Conservation (phyloP, 2,888 invertebrate genomes). For the Oligia latruncula region DNA sequence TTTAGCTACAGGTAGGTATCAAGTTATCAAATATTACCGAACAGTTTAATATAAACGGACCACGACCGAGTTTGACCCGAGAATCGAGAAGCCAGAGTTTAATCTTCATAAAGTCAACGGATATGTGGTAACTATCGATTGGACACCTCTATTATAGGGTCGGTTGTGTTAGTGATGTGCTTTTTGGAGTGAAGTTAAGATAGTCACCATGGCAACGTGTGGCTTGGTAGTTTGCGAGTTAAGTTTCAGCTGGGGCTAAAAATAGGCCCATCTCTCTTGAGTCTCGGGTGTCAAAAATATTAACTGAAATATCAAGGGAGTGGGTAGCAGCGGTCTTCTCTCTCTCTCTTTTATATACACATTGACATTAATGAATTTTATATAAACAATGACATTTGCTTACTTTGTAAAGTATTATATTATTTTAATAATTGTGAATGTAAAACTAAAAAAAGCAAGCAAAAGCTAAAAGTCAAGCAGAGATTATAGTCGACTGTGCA, state of each 20-base stretch:
- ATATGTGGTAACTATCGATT: constrained; percentile 49
- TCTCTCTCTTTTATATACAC: too few relatives aligned
- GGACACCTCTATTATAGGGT: constrained; percentile 30
- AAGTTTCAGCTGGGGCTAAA: constrained; percentile 15
- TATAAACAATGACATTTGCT: too few relatives aligned
- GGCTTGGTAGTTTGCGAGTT: constrained; percentile 3
- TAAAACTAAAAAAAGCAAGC: too few relatives aligned
- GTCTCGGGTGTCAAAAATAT: constrained; percentile 26
- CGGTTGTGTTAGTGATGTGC: constrained; percentile 14
- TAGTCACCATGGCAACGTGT: constrained; percentile 23
- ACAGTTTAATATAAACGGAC: constrained; percentile 52
- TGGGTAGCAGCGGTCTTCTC: neutral
- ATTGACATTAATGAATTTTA: too few relatives aligned
- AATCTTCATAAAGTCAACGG: constrained; percentile 60
- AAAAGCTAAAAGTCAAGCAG: too few relatives aligned
- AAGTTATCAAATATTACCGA: constrained; percentile 51
- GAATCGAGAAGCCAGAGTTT: constrained; percentile 43
- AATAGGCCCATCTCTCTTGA: neutral
- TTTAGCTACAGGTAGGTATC: constrained; percentile 35
- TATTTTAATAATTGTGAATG: too few relatives aligned
- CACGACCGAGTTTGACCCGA: constrained; percentile 27
- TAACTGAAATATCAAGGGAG: neutral
- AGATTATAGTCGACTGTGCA: too few relatives aligned
- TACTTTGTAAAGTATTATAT: too few relatives aligned
- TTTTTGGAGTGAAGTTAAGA: constrained; percentile 30